phyloP scores from a whole-genome alignment of 2,113 vertebrate genomes.

The Cyanistes caeruleus region DNA sequence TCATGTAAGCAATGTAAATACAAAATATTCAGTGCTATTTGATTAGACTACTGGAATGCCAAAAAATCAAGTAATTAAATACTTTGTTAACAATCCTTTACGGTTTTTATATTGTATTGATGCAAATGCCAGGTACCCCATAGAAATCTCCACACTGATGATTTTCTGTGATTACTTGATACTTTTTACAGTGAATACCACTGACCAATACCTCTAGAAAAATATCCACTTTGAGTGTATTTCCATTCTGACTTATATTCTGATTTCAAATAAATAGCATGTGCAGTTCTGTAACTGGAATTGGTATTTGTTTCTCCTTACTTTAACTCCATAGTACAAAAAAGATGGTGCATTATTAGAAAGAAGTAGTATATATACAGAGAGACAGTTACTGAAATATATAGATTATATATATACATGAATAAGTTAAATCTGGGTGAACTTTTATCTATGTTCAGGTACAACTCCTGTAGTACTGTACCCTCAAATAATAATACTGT shows the following conservation, averaged over 20 bases:
- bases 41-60: background rate
- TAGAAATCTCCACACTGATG: background rate
- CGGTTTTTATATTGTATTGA: background rate
- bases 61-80: background rate
- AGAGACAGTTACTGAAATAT: background rate
- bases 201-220: background rate
- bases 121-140: background rate
- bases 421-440: background rate
- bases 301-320: background rate
- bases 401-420: background rate
- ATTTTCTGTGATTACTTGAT: background rate
- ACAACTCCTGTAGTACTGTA: background rate
- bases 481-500: background rate
- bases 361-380: background rate
- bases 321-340: background rate
- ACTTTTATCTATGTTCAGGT: background rate
- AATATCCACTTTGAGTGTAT: background rate
- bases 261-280: background rate
- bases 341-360: background rate
- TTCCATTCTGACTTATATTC: slow-evolving; percentile 3
- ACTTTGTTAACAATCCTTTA: background rate
- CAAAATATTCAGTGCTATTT: background rate
- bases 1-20: background rate
- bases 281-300: background rate
- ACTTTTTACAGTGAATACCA: background rate